Base-by-base conservation (phyloP, 2,888 invertebrate species). In the Aspidapion aeneum region DNA sequence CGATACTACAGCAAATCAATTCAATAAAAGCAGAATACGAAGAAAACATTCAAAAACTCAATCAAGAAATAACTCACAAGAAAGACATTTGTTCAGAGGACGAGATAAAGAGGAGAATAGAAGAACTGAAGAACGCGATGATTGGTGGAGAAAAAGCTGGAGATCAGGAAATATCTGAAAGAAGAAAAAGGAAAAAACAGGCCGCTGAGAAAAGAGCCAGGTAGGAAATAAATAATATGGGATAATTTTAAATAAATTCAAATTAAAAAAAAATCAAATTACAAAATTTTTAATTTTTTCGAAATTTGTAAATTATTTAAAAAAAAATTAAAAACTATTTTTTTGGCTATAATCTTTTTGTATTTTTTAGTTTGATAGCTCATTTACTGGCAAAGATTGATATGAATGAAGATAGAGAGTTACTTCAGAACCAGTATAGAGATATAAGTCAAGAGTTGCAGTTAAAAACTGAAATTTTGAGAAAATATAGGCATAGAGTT, bases 71-170 rank as follows among this genome's bases (percentile, higher is more conserved):
- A 71, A 35, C 3, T 35, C 80, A 84, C 66, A 81, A 84, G 68
- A 82, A 87, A 87, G 74, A 75, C 51, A 51, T 61, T 0, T 76
- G 78, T 21, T 70, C 74, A 0, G 80, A 82, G 63, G 80, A 81
- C 16, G 79, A 79, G 63, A 79, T 79, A 9, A 64, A 82, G 12
- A 76, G 74, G 49, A 74, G 80, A 58, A 78, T 80, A 5, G 76
- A 76, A 74, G 83, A 85, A 63, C 81, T 93, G 18, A 88, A 93
- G 74, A 85, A 87, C 55, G 86, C 87, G 60, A 85, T 94, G 82
- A 90, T 94, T 51, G 93, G 93, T 1, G 93, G 93, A 0, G 93
- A 93, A 74, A 84, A 87, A 69, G 88, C 86, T 0, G 83, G 89
- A 74, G 91, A 93, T 77, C 81, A 83, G 50, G 89, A 89, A 70